Evolutionary conservation across 2,888 invertebrate species (phyloP), one percentile per base, ranked within the genome.

Genomic region (Zygogramma bicolorata): DNA sequence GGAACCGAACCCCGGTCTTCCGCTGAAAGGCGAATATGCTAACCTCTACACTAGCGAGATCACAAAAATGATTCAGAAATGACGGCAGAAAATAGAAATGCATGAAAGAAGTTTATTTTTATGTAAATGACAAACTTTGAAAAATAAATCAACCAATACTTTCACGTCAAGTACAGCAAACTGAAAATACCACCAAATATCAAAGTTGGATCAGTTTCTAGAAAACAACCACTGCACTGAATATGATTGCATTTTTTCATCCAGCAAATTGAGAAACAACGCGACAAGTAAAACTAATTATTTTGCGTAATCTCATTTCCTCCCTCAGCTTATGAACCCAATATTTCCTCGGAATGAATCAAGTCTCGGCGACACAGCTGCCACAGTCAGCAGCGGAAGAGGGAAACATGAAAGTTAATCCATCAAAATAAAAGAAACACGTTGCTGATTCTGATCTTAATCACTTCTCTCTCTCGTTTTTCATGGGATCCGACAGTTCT

Each of bases 381-480:
- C 53, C n/a, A 27, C 53, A 53, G 53, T 53, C 53, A 53, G 27
- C 53, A 53, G n/a, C 22, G 27, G 53, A 53, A 53, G 53, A 22
- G 53, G 25, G 27, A 59, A 67, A 71, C 70, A 68, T 58, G 38
- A 74, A 70, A 59, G 70, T 61, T 60, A 31, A 70, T 70, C 68
- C 42, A 70, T 70, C 73, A 74, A 68, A 70, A 65, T 68, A 70
- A 68, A 68, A 70, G 68, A 61, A 74, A 70, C 70, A 68, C 65
- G 68, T 62, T 65, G 68, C 68, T 68, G 71, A 71, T 74, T 71
- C 62, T 40, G 62, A 57, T 60, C 65, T 70, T 74, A 68, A 74
- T 74, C 74, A 74, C 70, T 65, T 61, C 34, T 68, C 58, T 58
- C 68, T 58, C 74, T 65, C 69, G 69, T 73, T 74, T 74, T 71